Evolutionary conservation across 2,888 invertebrate genomes (phyloP).

Genomic region (Macropis europaea): DNA sequence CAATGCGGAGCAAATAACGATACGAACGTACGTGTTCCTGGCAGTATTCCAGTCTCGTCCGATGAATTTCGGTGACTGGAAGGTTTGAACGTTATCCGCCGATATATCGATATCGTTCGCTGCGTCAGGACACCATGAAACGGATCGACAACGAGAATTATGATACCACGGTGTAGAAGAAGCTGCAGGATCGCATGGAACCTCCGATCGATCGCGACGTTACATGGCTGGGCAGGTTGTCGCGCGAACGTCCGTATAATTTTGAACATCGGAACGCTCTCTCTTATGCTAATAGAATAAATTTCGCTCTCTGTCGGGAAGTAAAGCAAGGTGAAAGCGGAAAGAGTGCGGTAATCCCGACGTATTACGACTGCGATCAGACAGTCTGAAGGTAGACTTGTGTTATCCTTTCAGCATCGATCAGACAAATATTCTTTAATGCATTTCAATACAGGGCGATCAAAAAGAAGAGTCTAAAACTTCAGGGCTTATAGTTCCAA

Average conservation of each 20-base stretch:
- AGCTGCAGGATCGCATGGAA: too few relatives aligned
- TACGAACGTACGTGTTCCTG: slow-evolving; percentile 27
- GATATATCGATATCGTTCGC: neutral
- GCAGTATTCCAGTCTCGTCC: slow-evolving; percentile 40
- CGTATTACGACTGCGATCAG: slow-evolving; percentile 9
- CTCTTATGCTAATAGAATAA: slow-evolving; percentile 54
- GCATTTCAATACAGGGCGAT: too few relatives aligned
- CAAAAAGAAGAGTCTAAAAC: too few relatives aligned
- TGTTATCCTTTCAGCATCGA: too few relatives aligned
- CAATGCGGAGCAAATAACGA: slow-evolving; percentile 38
- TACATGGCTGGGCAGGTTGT: neutral
- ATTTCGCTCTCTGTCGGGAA: slow-evolving; percentile 29
- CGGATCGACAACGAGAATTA: too few relatives aligned
- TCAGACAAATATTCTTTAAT: too few relatives aligned
- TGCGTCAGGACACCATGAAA: too few relatives aligned
- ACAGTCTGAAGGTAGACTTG: too few relatives aligned
- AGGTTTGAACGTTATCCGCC: neutral
- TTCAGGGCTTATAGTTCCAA: too few relatives aligned
- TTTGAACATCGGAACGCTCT: slow-evolving; percentile 31
- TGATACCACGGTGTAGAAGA: too few relatives aligned
- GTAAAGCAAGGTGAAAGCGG: slow-evolving; percentile 48
- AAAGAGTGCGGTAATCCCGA: slow-evolving; percentile 34
- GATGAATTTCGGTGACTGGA: slow-evolving; percentile 15
- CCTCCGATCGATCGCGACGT: neutral
- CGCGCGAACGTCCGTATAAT: neutral